These are phyloP conservation scores for Drosophila macrospina DNA, from an alignment of 2,888 invertebrate species.

Conservation along the genomic window DNA sequence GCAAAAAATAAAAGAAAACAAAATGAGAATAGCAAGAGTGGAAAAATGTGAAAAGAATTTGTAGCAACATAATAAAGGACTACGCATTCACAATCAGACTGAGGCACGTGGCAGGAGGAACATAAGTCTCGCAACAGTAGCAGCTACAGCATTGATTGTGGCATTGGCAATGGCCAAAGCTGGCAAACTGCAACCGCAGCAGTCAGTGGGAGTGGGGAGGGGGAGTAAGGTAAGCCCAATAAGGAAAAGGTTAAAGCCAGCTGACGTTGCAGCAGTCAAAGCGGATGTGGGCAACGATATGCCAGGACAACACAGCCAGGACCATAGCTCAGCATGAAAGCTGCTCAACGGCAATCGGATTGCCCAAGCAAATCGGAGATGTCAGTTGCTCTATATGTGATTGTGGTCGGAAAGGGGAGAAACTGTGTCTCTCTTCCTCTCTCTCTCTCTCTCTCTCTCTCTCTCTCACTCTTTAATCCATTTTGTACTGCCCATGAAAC, in stretches of 20 bases:
- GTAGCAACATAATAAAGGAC: conserved; percentile 11
- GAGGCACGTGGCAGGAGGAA: neutral
- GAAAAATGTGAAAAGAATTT: conserved; percentile 8
- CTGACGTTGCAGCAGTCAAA: conserved; percentile 40
- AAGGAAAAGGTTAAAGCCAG: conserved; percentile 40
- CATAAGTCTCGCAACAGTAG: conserved; percentile 3
- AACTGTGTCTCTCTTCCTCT: no score
- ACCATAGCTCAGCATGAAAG: conserved; percentile 21
- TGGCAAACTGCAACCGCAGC: conserved; percentile 24
- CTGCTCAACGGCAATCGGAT: conserved; percentile 35
- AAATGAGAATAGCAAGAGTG: neutral
- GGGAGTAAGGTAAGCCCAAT: conserved; percentile 55
- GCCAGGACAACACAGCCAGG: conserved; percentile 34
- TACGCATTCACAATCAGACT: conserved; percentile 17
- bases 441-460: no score
- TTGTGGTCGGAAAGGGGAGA: neutral
- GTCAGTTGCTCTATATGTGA: conserved; percentile 14
- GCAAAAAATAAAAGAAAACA: no score
- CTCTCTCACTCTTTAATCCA: conserved; percentile 37
- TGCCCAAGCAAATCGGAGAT: conserved; percentile 8
- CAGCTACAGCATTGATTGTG: conserved; percentile 21
- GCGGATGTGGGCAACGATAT: conserved; percentile 30
- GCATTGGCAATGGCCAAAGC: conserved; percentile 16
- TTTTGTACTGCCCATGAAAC: neutral
- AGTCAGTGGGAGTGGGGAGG: conserved; percentile 24